Base-by-base conservation (phyloP, 2,888 invertebrate species). In the Watsonalla binaria region DNA sequence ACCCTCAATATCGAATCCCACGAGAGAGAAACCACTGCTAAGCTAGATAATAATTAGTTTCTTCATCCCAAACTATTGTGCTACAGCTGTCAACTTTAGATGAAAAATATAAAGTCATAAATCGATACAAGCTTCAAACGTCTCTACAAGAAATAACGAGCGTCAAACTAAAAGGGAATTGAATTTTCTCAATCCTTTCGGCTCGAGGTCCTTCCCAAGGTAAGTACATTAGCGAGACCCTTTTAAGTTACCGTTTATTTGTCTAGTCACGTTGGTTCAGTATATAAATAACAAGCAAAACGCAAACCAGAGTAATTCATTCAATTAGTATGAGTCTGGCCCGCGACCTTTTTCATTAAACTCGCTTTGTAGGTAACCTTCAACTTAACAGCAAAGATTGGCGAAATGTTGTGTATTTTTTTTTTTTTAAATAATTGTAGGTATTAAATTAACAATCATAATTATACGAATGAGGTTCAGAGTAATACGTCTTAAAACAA, bases 181-280 rank as follows among this genome's bases (percentile, higher is more conserved):
- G 61, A 71, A 67, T 69, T 72, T 61, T 68, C 62, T 59, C 62
- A 55, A 70, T 62, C 74, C 70, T 76, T 72, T 76, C 70, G 73
- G 65, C 60, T 69, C 71, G 74, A 76, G 71, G 68, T 61, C 67
- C 35, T 35, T 72, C 68, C 71, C 66, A 66, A 63, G 64, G 57
- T 65, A 70, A 75, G 72, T 75, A 74, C 74, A 79, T 79, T 80
- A 78, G 72, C 60, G 58, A 57, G 62, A 70, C 74, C 79, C 75
- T 82, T 80, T 78, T 74, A 73, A 71, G 69, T 65, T 68, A 57
- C 60, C 55, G 58, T 71, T 74, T 76, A 76, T 78, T 79, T 77
- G 71, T 74, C 69, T 74, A 73, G 76, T 74, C 74, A 78, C 74
- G 74, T 74, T 67, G 64, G 65, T 57, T 57, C 62, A 57, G 68